Evolutionary conservation across 2,113 vertebrate species (phyloP), one percentile per base, ranked within the genome.

Genomic region (Syngnathoides biaculeatus): DNA sequence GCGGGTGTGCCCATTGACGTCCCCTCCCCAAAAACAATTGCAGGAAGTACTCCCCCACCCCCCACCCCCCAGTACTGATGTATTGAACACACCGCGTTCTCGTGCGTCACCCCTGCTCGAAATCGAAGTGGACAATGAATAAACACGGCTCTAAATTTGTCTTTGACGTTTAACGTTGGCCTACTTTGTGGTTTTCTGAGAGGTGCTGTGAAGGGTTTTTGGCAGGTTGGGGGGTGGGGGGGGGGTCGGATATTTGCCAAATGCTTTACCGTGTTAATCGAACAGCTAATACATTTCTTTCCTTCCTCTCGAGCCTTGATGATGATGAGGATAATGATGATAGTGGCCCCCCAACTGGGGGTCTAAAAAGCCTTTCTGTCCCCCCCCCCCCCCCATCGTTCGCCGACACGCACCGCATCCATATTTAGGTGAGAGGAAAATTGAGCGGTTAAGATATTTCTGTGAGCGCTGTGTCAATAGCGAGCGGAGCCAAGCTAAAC

Each of bases 401-500:
- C 65, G 76, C 83, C 69, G 83, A 87, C 80, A 75, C 84, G 73
- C 79, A 82, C 80, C 74, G 27, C 52, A 39, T 73, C 86, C 86
- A 85, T 75, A 86, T 82, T 83, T 87, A 88, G 85, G 78, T 78
- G 72, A 79, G 76, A 78, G 78, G 85, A 73, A 86, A 87, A 85
- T 84, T 82, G 86, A 72, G 73, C 73, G 73, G 68, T 14, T 64
- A 60, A 84, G 87, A 87, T 89, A 89, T 90, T 89, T 90, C 75
- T 77, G 87, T 85, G 87, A 87, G 80, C 85, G 83, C 70, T 85
- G 80, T 85, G 89, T 92, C 86, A 92, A 91, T 83, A 92, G 55
- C 22, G 65, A 69, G 22, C 56, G 5, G 53, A 55, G 88, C 88
- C 87, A 90, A 90, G 81, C 75, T 82, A 91, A 89, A 90, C 86